phyloP scores from a whole-genome alignment of 1,140 invertebrate species.

The Brachionus calyciflorus region DNA sequence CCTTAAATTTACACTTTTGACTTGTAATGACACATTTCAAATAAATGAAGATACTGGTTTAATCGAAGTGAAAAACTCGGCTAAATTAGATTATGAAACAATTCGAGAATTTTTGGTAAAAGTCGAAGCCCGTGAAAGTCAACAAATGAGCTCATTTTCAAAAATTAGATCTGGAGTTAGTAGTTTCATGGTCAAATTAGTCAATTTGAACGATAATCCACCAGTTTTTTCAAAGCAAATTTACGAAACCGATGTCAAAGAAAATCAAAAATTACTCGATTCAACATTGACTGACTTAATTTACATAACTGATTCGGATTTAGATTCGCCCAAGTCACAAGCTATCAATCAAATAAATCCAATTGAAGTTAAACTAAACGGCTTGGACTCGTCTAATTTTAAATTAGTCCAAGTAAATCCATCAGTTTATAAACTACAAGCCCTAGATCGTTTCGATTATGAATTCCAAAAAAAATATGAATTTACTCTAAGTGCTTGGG shows the following conservation, averaged over 20 bases:
- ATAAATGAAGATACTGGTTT: conserved; percentile 11
- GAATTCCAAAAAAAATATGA: conserved; percentile 7
- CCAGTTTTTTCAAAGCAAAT: background rate
- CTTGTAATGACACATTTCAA: conserved; percentile 25
- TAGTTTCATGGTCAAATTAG: conserved; percentile 23
- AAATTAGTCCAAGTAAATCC: conserved; percentile 1
- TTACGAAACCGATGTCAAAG: conserved; percentile 1
- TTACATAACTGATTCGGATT: background rate
- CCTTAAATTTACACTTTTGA: conserved; percentile 13
- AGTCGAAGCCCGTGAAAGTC: conserved; percentile 11
- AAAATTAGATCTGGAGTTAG: conserved; percentile 14
- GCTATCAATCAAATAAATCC: conserved; percentile 34
- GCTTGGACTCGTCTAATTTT: conserved; percentile 4
- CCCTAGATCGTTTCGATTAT: conserved; percentile 22
- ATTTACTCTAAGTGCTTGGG: conserved; percentile 2
- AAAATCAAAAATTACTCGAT: conserved; percentile 30
- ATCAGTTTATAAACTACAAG: conserved; percentile 7
- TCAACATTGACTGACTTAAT: background rate
- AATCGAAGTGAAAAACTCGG: background rate
- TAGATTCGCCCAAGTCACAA: background rate
- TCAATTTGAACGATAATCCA: conserved; percentile 36
- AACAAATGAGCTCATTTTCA: conserved; percentile 15
- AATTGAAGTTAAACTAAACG: conserved; percentile 8
- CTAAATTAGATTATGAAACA: conserved; percentile 28
- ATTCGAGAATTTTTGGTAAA: background rate